These are phyloP conservation scores for Choreutis nemorana DNA, from an alignment of 2,888 invertebrate species.

Conservation along the genomic window DNA sequence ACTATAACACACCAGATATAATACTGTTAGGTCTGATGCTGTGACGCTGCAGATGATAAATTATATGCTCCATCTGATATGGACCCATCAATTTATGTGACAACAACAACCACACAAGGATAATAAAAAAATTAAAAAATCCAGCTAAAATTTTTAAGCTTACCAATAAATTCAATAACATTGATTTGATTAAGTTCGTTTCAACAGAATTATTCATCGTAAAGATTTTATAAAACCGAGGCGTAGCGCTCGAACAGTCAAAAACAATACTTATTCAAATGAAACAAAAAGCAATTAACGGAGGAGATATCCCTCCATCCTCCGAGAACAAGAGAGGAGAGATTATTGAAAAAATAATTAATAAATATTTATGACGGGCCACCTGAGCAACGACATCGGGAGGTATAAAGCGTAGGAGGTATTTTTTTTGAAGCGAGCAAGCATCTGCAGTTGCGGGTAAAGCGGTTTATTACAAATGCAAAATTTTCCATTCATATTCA, in stretches of 20 bases:
- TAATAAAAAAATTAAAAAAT: conserved; percentile 10
- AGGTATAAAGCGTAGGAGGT: too few relatives aligned
- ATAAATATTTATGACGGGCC: conserved; percentile 65
- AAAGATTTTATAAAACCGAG: conserved; percentile 50
- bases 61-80: too few relatives aligned
- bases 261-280: conserved; percentile 67
- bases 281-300: conserved; percentile 67
- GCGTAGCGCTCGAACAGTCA: conserved; percentile 55
- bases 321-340: conserved; percentile 51
- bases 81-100: too few relatives aligned
- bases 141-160: conserved; percentile 9
- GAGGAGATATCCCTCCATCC: conserved; percentile 58
- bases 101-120: conserved; percentile 12
- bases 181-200: conserved; percentile 39
- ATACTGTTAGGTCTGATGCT: too few relatives aligned
- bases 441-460: conserved; percentile 61
- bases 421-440: conserved; percentile 56
- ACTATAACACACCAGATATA: too few relatives aligned
- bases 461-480: conserved; percentile 84
- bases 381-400: conserved; percentile 50
- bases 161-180: conserved; percentile 29
- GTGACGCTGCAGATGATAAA: too few relatives aligned
- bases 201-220: conserved; percentile 51
- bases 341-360: conserved; percentile 68
- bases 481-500: conserved; percentile 90